Base-by-base conservation (phyloP, 2,797 vertebrate genomes). In the Rousettus madagascariensis region DNA sequence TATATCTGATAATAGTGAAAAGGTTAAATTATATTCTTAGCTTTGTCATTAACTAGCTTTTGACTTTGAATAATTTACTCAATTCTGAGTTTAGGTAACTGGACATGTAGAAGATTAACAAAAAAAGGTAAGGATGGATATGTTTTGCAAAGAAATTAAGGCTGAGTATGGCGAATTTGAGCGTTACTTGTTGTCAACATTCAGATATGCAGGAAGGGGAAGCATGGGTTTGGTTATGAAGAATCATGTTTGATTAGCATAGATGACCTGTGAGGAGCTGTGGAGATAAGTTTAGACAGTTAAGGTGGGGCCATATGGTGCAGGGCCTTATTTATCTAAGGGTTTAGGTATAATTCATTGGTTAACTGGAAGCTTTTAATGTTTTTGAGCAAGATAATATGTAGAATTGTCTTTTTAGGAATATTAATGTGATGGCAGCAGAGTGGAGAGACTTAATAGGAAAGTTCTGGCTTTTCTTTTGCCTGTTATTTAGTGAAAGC, bases 1-100 rank as follows among this genome's bases (percentile, higher is more conserved):
- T 49, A 5, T 77, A 57, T 78, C 24, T 79, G 59, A 79, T 72
- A 87, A 12, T 75, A 82, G 49, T 94, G 65, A 65, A 65, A 82
- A 30, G 51, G 51, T 83, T 84, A 41, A 88, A 83, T 96, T 69
- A 55, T 9, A 80, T 80, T 89, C 66, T 93, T 92, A 78, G 33
- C 12, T 85, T 69, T 94, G 74, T 66, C 22, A 72, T 80, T 91
- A 72, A 49, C 33, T 75, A 63, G 59, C 72, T 66, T 78, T 57
- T 88, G 65, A 89, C 43, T 91, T 92, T 20, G n/a, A 88, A 51
- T 91, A 79, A 92, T 51, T 87, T 86, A 69, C 46, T 83, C n/a
- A 51, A 36, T 88, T 84, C 83, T 88, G 77, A 92, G 38, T 43
- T 63, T 83, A 49, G 30, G 10, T 69, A 63, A 83, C 51, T 96